These are phyloP conservation scores for Anoplius nigerrimus DNA, from an alignment of 2,888 invertebrate genomes.

Conservation along the genomic window DNA sequence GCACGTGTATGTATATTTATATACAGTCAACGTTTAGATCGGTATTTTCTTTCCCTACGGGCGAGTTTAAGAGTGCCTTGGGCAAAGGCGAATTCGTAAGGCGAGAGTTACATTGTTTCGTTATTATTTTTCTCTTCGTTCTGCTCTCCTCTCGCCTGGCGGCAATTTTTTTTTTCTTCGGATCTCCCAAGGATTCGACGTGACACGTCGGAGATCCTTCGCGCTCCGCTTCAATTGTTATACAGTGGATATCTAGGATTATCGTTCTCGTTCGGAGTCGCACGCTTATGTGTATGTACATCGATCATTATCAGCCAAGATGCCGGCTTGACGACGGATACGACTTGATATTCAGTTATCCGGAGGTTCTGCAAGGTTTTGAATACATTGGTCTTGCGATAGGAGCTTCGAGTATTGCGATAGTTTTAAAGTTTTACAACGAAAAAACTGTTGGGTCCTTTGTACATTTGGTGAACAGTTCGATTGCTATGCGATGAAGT, in stretches of 20 bases:
- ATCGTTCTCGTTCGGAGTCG: no score
- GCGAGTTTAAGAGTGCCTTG: conserved; percentile 17
- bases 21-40: conserved; percentile 47
- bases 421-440: no score
- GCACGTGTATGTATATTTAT: conserved; percentile 46
- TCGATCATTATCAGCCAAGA: no score
- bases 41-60: conserved; percentile 27
- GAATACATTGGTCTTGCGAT: not conserved
- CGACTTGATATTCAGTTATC: not conserved
- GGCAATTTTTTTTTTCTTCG: not conserved
- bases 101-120: not conserved
- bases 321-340: no score
- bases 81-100: conserved; percentile 5
- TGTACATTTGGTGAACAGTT: no score
- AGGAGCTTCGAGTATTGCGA: no score
- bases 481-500: no score
- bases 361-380: not conserved
- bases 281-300: no score
- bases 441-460: no score
- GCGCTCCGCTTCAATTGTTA: conserved; percentile 12
- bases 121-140: not conserved
- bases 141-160: not conserved
- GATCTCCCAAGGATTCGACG: not conserved
- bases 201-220: not conserved
- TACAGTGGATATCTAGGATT: no score